Evolutionary conservation across 1,140 invertebrate genomes (phyloP).

Genomic region (Zaprionus camerounensis): DNA sequence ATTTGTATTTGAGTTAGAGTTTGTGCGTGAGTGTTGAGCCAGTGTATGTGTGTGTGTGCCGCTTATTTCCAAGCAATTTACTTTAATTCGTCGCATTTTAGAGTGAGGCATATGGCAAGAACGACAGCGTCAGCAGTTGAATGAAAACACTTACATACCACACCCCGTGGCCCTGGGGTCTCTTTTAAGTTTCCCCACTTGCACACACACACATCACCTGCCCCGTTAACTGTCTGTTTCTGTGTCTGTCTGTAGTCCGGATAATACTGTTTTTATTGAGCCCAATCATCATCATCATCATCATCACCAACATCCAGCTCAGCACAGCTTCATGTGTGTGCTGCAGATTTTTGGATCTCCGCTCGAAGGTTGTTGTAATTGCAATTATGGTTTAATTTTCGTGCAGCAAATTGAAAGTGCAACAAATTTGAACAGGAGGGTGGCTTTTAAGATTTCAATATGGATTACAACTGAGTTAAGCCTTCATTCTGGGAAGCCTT

Average conservation of each 20-base stretch:
- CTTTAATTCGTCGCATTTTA: slow-evolving; percentile 77
- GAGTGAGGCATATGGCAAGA: slow-evolving; percentile 54
- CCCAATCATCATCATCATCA: slow-evolving; percentile 61
- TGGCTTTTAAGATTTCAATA: slow-evolving; percentile 16
- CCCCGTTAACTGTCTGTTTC: background rate
- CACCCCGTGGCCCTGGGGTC: slow-evolving; percentile 29
- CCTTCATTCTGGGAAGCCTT: background rate
- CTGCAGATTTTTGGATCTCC: slow-evolving; percentile 17
- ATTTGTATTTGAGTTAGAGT: slow-evolving; percentile 1
- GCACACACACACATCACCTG: slow-evolving; percentile 21
- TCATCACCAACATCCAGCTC: background rate
- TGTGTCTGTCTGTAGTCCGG: slow-evolving; percentile 11
- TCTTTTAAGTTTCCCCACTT: slow-evolving; percentile 32
- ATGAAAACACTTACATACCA: slow-evolving; percentile 42
- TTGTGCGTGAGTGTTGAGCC: background rate
- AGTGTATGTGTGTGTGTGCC: slow-evolving; percentile 1
- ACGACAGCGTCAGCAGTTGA: slow-evolving; percentile 49
- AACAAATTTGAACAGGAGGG: slow-evolving; percentile 18
- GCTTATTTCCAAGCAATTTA: slow-evolving; percentile 82
- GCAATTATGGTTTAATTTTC: slow-evolving; percentile 64
- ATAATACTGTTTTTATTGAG: slow-evolving; percentile 73
- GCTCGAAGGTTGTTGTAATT: slow-evolving; percentile 53
- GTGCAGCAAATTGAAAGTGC: slow-evolving; percentile 58
- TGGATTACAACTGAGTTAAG: slow-evolving; percentile 10
- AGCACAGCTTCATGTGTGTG: slow-evolving; percentile 27